A percentile compares a stretch with the other conserved stretches of the same genome.
phyloP scores from a whole-genome alignment of 2,888 invertebrate species.

The Heteromyza rotundicornis region DNA sequence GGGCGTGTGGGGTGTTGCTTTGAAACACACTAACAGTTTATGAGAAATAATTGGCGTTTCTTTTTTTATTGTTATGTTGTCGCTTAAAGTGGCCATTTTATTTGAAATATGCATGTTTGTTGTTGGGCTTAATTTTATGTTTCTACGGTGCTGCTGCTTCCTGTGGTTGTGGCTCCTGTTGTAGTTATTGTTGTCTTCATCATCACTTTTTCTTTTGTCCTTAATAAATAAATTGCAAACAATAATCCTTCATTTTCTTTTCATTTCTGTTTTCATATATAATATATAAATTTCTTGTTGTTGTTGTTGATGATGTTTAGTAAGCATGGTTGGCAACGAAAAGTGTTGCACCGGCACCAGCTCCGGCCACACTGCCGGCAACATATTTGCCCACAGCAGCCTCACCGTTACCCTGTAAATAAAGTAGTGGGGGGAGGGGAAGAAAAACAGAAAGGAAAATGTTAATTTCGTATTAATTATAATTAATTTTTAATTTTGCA shows the following conservation, averaged over 20 bases:
- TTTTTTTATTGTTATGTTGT: no score
- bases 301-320: conserved; percentile 65
- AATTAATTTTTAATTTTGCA: no score
- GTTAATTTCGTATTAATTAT: no score
- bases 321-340: conserved; percentile 97
- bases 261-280: conserved; percentile 24
- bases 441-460: no score
- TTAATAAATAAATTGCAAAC: conserved; percentile 33
- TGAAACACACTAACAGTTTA: no score
- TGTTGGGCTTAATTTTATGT: not conserved
- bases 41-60: no score
- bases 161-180: not conserved
- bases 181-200: conserved; percentile 1
- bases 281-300: conserved; percentile 23
- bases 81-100: no score
- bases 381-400: conserved; percentile 91
- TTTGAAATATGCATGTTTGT: not conserved
- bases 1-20: no score
- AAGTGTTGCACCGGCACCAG: conserved; percentile 85
- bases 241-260: conserved; percentile 31
- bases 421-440: no score
- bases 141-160: not conserved
- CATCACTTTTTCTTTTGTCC: conserved; percentile 15
- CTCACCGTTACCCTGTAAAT: conserved; percentile 93
- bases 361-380: conserved; percentile 83